Evolutionary conservation across 2,797 vertebrate species (phyloP).

Genomic region (Chelon auratus): DNA sequence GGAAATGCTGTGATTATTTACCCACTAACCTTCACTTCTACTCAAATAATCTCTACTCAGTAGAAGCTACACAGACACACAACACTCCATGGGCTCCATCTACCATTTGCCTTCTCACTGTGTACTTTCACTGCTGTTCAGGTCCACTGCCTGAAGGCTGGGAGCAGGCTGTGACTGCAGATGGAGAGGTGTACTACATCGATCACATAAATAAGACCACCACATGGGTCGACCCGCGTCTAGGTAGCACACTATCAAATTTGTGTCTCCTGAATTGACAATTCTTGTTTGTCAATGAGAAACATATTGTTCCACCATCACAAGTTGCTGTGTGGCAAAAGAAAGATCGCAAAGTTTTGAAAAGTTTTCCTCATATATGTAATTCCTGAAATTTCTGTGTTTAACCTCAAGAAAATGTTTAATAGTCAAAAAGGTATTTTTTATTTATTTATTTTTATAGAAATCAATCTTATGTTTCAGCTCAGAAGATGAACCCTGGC

Average conservation of each 20-base stretch:
- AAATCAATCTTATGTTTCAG: slow-evolving; percentile 66
- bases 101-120: slow-evolving; percentile 78
- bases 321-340: slow-evolving; percentile 65
- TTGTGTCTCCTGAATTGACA: slow-evolving; percentile 79
- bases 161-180: slow-evolving; percentile 96
- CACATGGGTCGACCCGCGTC: slow-evolving; percentile 95
- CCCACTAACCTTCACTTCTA: slow-evolving; percentile 48
- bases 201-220: slow-evolving; percentile 98
- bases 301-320: slow-evolving; percentile 69
- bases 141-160: slow-evolving; percentile 97
- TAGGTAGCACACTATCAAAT: slow-evolving; percentile 83
- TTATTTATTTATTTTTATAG: slow-evolving; percentile 1
- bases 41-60: slow-evolving; percentile 34
- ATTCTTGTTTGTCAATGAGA: slow-evolving; percentile 73
- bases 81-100: slow-evolving; percentile 70
- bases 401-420: slow-evolving; percentile 9
- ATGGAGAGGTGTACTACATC: slow-evolving; percentile 98
- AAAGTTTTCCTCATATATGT: slow-evolving; percentile 37
- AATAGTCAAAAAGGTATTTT: slow-evolving; percentile 34
- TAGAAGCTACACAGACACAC: slow-evolving; percentile 46
- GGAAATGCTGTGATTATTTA: slow-evolving; percentile 17
- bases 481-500: slow-evolving; percentile 75
- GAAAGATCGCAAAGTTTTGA: slow-evolving; percentile 65
- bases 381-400: slow-evolving; percentile 36
- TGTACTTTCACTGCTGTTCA: slow-evolving; percentile 89